phyloP scores from a whole-genome alignment of 2,113 vertebrate species.

The Cervus canadensis region DNA sequence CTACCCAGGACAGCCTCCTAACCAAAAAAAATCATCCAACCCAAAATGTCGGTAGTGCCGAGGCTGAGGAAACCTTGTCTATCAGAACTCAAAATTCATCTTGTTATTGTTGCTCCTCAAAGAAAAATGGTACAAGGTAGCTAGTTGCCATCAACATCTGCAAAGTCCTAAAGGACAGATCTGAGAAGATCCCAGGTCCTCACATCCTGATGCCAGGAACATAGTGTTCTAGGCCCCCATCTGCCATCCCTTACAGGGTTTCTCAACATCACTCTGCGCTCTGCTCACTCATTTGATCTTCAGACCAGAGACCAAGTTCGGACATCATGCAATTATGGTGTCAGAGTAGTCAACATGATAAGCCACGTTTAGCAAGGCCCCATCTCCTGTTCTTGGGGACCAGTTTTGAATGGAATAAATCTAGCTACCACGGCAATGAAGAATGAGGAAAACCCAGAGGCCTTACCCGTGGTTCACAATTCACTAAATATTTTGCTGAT shows the following conservation, averaged over 20 bases:
- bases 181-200: background rate
- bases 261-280: background rate
- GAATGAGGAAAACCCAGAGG: background rate
- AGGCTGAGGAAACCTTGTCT: background rate
- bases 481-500: background rate
- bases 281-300: background rate
- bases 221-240: no score
- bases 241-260: background rate
- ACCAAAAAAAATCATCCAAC: background rate
- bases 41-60: background rate
- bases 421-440: background rate
- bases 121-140: background rate
- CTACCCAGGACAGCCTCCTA: background rate
- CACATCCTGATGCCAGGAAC: background rate
- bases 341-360: background rate
- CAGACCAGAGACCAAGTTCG: background rate
- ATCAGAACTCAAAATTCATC: background rate
- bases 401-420: background rate
- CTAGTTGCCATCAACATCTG: background rate
- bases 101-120: background rate
- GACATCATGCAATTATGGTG: background rate
- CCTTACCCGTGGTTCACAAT: background rate
- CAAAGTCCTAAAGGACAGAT: background rate
- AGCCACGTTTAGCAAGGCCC: background rate
- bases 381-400: background rate